phyloP scores from a whole-genome alignment of 2,113 vertebrate species.

The Pionites leucogaster region DNA sequence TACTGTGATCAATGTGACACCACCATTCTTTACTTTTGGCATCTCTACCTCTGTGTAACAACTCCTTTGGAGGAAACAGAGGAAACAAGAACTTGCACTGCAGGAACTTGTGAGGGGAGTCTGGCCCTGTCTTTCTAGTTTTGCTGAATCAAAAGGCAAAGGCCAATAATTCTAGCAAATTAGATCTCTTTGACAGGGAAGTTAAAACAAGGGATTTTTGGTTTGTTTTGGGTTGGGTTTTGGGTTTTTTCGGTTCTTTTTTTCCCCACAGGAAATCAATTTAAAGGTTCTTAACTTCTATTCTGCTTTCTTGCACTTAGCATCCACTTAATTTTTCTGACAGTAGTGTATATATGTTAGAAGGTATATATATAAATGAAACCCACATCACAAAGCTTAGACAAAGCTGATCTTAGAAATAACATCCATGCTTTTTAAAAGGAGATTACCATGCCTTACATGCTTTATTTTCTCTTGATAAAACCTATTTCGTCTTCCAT shows the following conservation, averaged over 20 bases:
- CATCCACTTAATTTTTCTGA: neutral
- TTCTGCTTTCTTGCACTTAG: neutral
- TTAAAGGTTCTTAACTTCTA: neutral
- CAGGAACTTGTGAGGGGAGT: neutral
- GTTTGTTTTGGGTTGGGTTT: neutral
- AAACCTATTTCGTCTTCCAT: neutral
- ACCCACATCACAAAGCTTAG: neutral
- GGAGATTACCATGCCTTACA: neutral
- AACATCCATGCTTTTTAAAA: neutral
- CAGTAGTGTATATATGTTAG: neutral
- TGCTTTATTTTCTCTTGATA: neutral
- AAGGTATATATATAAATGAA: neutral
- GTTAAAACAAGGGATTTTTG: neutral
- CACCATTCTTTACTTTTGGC: neutral
- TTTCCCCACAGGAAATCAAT: neutral
- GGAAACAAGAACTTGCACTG: neutral
- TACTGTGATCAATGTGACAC: neutral
- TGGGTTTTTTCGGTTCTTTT: neutral
- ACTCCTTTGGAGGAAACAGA: neutral
- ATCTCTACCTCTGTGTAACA: neutral
- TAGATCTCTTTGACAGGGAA: neutral
- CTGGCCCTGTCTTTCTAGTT: neutral
- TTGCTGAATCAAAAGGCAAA: neutral
- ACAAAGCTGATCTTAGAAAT: neutral
- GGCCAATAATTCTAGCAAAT: neutral